Evolutionary conservation across 2,113 vertebrate species (phyloP), one percentile per base, ranked within the genome.

Genomic region (Sylvilagus bachmani): DNA sequence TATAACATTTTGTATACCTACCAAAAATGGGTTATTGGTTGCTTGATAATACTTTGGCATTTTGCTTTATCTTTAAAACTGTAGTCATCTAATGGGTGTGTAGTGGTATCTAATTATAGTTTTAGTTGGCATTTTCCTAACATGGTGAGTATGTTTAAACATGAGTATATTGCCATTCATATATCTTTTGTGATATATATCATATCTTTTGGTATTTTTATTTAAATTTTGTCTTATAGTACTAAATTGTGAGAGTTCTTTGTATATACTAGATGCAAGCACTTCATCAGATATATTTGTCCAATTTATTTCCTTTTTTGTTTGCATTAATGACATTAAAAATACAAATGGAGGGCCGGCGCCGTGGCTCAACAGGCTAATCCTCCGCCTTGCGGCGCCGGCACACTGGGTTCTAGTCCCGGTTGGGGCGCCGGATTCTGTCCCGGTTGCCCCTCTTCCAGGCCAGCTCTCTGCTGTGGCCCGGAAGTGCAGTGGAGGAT

Each of bases 131-230:
- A 80, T 73, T 90, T 86, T 92, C 16, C 64, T 36, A 80, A 74
- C 95, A 55, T 70, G 10, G 27, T 88, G 33, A 88, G 8, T 19
- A 67, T 91, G 36, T 93, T 93, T 89, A 13, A 12, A 49, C 6
- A 25, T 64, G 53, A 71, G 13, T 85, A 55, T 85, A 7, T 86
- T 85, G 29, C 29, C 61, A 88, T 51, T 91, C 17, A 64, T 64
- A 2, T 49, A 13, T 62, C 10, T 90, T 73, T 31, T 89, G 61
- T 78, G 10, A 44, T 44, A 44, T 44, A 44, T 44, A 44, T 44
- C 38, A 44, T 44, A 44, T 44, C 38, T 44, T 44, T 44, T 44
- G 6, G 44, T 44, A 78, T 55, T 58, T 85, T 90, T n/a, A 27
- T 77, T 82, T 61, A 58, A 29, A 70, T 69, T 58, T 89, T 91